Conservation (phyloP, 2,888 invertebrate species). For the Conomelus anceps region DNA sequence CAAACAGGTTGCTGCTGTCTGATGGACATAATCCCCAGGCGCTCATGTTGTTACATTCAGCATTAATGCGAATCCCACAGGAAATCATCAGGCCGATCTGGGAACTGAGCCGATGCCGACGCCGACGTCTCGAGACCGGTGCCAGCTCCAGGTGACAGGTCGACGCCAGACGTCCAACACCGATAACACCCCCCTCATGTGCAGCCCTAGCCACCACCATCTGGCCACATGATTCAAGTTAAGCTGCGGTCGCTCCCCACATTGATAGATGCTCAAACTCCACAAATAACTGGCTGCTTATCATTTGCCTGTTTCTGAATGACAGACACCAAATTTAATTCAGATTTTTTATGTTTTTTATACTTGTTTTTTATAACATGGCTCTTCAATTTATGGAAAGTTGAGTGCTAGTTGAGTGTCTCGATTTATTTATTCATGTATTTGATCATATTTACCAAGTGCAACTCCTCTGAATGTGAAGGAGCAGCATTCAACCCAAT, state of each 20-base stretch:
- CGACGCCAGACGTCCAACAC: neutral
- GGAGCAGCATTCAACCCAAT: no score
- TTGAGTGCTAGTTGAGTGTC: no score
- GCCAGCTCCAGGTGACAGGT: neutral
- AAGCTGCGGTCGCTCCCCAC: neutral
- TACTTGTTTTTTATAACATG: no score
- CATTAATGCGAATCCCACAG: neutral
- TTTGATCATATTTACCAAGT: no score
- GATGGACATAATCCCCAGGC: neutral
- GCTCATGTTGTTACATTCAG: neutral
- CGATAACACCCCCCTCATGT: neutral
- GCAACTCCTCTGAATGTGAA: no score
- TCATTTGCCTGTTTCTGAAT: neutral
- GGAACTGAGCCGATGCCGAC: neutral
- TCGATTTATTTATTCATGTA: no score
- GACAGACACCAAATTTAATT: no score
- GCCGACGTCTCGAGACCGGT: neutral
- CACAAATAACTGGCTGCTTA: neutral
- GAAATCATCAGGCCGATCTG: neutral
- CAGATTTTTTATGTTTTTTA: no score
- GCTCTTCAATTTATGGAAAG: no score
- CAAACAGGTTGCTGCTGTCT: neutral
- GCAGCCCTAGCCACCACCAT: neutral
- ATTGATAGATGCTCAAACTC: neutral
- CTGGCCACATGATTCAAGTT: neutral